Base-by-base conservation (phyloP, 2,888 invertebrate genomes). In the Mesodorylaimus sp. region DNA sequence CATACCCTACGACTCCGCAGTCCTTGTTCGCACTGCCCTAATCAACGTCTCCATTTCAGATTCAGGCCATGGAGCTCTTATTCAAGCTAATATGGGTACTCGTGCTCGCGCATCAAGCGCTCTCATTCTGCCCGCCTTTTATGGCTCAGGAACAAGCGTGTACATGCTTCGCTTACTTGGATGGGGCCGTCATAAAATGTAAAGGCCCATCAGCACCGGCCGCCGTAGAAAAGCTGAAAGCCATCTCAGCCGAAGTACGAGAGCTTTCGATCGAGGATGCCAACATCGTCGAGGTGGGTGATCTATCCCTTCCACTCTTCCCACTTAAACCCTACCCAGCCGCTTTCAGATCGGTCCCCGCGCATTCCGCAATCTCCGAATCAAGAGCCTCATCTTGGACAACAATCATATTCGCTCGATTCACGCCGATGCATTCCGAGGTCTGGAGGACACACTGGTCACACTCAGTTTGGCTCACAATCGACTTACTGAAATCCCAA, bases 391-490 rank as follows among this genome's bases (percentile, higher is more conserved):
- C 3, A 62, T 62, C 42, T 51, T 69, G 27, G 61, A 66, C 50
- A 60, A 65, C 50, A 66, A 67, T 43, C 54, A 61, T 2, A 61
- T 68, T 41, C 54, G 54, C 21, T 51, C 48, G 7, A 58, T 68
- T 37, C 61, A 66, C 24, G 52, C 55, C 24, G 55, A 64, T 42
- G 69, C 69, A 2, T 69, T 69, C 56, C 54, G 54, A 3, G 87
- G 86, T 0, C 82, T 88, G 65, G 87, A 87, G 58, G 72, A 73
- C 24, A 75, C 78, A 2, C 57, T 89, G 44, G 80, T 79, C 64
- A 87, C 83, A 65, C 73, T 89, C 38, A 87, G 86, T 67, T 73
- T 89, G 48, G 68, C 68, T 79, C 55, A 61, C 48, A 69, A 69
- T 54, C 59, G 80, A 59, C 67, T 91, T 41, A 74, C 74, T 16